phyloP scores from a whole-genome alignment of 2,888 invertebrate species.

The Lingula anatina region DNA sequence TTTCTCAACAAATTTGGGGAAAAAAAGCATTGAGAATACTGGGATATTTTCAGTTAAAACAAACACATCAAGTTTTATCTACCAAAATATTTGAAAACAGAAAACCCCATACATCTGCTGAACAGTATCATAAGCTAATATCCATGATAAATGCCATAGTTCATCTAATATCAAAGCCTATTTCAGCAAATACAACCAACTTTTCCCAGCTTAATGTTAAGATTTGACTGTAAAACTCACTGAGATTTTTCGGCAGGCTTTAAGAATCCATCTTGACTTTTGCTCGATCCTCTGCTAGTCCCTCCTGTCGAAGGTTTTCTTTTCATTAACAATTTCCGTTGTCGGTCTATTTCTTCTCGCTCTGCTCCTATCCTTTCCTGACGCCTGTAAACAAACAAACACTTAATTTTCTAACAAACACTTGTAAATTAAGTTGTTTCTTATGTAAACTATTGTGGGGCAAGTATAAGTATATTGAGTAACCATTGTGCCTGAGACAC shows the following conservation, averaged over 20 bases:
- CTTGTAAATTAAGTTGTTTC: too few species aligned
- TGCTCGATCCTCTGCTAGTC: slow-evolving; percentile 29
- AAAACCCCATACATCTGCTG: not conserved
- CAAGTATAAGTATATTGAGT: too few species aligned
- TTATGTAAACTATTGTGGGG: too few species aligned
- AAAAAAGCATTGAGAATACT: too few species aligned
- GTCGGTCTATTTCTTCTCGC: slow-evolving; percentile 94
- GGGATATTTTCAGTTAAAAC: not conserved
- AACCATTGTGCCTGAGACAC: too few species aligned
- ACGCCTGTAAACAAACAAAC: slow-evolving; percentile 61
- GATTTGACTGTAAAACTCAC: slow-evolving; percentile 20
- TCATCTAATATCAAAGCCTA: not conserved
- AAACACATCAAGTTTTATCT: not conserved
- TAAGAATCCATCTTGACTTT: slow-evolving; percentile 43
- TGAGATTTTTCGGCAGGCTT: slow-evolving; percentile 43
- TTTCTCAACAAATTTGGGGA: too few species aligned
- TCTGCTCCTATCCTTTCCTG: slow-evolving; percentile 95
- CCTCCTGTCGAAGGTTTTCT: slow-evolving; percentile 72
- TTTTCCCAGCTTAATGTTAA: not conserved
- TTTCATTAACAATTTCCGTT: slow-evolving; percentile 88
- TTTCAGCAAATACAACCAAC: not conserved
- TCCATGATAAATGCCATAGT: not conserved
- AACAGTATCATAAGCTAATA: not conserved
- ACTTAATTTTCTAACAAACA: not conserved
- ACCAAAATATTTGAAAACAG: not conserved